These are phyloP conservation scores for Etheostoma spectabile DNA, from an alignment of 2,113 vertebrate species.

Conservation along the genomic window DNA sequence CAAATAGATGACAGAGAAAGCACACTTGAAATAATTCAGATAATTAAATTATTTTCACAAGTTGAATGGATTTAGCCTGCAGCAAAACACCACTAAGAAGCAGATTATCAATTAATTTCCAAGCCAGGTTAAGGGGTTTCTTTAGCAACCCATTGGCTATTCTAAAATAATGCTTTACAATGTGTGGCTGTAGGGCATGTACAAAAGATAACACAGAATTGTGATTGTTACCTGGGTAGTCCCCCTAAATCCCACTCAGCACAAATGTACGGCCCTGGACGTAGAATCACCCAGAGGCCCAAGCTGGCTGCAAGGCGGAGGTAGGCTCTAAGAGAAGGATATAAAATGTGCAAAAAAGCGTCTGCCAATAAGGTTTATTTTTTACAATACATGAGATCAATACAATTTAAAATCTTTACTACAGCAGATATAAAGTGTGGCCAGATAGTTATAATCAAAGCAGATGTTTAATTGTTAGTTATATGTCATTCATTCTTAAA, in stretches of 20 bases:
- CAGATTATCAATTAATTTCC: conserved; percentile 36
- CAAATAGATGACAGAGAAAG: background rate
- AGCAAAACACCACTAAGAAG: conserved; percentile 29
- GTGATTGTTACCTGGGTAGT: conserved; percentile 88
- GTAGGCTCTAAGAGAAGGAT: conserved; percentile 84
- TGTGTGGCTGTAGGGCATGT: background rate
- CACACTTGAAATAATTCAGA: conserved; percentile 21
- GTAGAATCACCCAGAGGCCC: conserved; percentile 92
- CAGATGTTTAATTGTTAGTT: background rate
- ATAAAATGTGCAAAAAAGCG: conserved; percentile 14
- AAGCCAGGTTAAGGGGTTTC: conserved; percentile 23
- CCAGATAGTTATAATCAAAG: background rate
- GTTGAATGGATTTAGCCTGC: conserved; percentile 36
- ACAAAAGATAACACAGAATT: background rate
- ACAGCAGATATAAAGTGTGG: conserved; percentile 10
- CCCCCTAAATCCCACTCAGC: conserved; percentile 92
- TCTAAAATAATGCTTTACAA: background rate
- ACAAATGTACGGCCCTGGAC: conserved; percentile 95
- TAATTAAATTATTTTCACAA: conserved; percentile 16
- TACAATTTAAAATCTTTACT: conserved; percentile 78
- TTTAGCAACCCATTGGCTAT: background rate
- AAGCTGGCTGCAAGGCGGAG: conserved; percentile 85
- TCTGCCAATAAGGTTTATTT: background rate
- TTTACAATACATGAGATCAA: background rate
- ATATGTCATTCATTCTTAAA: conserved; percentile 1